Evolutionary conservation across 2,797 vertebrate species (phyloP), one percentile per base, ranked within the genome.

Genomic region (Eutrigla gurnardus): DNA sequence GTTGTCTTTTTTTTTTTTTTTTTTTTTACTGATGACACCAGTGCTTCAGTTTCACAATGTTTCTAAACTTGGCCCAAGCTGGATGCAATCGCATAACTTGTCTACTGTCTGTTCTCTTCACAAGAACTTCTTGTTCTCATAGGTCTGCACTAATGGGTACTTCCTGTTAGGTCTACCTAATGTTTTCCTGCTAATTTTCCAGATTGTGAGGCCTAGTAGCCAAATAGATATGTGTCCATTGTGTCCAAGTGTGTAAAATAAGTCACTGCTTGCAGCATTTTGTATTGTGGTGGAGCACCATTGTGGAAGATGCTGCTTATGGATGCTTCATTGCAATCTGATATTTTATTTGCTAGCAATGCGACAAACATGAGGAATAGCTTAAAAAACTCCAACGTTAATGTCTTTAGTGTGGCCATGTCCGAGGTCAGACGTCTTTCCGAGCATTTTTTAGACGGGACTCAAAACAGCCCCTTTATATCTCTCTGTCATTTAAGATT

Each of bases 21-120:
- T 65, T 61, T 74, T 75, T 85, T 86, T 89, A 82, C 83, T 86
- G 86, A 91, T 91, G 89, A 90, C 84, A 88, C 82, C 46, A 67
- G 78, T 78, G 85, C 89, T 87, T 91, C 68, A 82, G 82, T 85
- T 86, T 77, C 81, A 85, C 47, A 62, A 17, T 76, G 50, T 82
- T 88, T 87, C 80, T 80, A 90, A 89, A 84, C 71, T 69, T 73
- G 84, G 76, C 61, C 50, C 63, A 52, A 17, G 46, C 53, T 62
- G 61, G 57, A 81, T 83, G 62, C 25, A 73, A 25, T 79, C 52
- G 65, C 49, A 17, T 58, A 6, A 35, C 42, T 68, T 67, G 13
- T 79, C 47, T 63, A 12, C 52, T 77, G 77, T 84, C 69, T 80
- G 18, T 64, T 81, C 43, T 70, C 36, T 65, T 76, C n/a, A 49